Evolutionary conservation across 2,888 invertebrate genomes (phyloP).

Genomic region (Leucophora obtusa): DNA sequence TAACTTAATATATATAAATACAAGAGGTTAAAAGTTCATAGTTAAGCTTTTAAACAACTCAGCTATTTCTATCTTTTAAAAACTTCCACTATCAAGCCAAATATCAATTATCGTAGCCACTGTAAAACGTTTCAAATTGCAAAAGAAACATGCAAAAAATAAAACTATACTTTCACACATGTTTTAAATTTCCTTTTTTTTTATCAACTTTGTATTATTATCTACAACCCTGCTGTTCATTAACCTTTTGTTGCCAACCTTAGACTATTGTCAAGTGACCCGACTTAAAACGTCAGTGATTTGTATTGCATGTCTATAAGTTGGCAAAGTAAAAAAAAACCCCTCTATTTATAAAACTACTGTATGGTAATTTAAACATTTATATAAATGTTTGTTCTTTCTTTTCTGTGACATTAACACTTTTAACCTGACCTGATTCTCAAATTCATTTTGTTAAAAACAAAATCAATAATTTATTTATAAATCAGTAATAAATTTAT

Average conservation of each 20-base stretch:
- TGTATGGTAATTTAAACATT: constrained; percentile 5
- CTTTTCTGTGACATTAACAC: constrained; percentile 53
- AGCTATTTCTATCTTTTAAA: not conserved
- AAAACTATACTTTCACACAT: constrained; percentile 50
- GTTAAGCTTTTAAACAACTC: not conserved
- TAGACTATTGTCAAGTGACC: constrained; percentile 55
- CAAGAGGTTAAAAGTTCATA: no score
- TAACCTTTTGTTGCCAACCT: constrained; percentile 56
- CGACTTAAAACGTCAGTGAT: constrained; percentile 53
- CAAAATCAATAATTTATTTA: constrained; percentile 47
- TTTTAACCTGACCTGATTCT: constrained; percentile 57
- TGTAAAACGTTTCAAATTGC: constrained; percentile 36
- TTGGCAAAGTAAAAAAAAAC: not conserved
- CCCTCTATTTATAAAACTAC: not conserved
- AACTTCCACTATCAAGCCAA: not conserved
- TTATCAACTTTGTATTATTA: not conserved
- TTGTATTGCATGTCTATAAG: constrained; percentile 51
- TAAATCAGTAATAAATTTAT: not conserved
- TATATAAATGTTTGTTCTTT: constrained; percentile 11
- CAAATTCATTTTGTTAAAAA: not conserved
- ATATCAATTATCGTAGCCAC: not conserved
- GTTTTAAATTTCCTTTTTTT: constrained; percentile 35
- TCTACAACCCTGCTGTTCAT: constrained; percentile 53
- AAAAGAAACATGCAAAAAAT: not conserved
- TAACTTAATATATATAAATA: no score